Evolutionary conservation across 2,797 vertebrate genomes (phyloP), one percentile per base, ranked within the genome.

Genomic region (Crypturellus tataupa): DNA sequence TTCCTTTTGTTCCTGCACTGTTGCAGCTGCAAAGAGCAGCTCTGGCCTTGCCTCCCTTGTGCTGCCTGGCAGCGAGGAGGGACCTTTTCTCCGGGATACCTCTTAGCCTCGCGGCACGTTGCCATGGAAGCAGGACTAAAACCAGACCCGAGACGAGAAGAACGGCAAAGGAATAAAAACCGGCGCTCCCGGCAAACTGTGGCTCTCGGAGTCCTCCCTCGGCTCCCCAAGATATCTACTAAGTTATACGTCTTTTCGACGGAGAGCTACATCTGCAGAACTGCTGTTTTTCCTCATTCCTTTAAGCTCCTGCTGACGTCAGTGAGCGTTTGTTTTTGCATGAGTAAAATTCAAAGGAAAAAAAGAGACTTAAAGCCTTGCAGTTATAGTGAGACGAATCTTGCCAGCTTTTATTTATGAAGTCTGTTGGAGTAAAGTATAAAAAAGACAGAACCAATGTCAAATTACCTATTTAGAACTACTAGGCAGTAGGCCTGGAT

Each of bases 121-220:
- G 90, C 94, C 81, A 97, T 96, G 88, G 94, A 81, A 97, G 96
- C 80, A 42, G 93, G 91, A 92, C 79, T 92, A 90, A 96, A 97
- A 96, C 81, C 87, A 96, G 92, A 69, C 84, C 90, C 67, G 68
- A 33, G 81, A 91, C 8, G n/a, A 80, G 71, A 49, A 70, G 86
- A 96, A 94, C 90, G 95, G 94, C 92, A 93, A 89, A 63, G 80
- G 87, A 87, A 44, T 60, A 91, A 80, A 94, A 78, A 71, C 71
- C 63, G 88, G 88, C 0, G 33, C 84, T 94, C 85, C 71, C 60
- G 80, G 90, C 53, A 87, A 90, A 64, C 89, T 80, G 60, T 60
- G 67, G 40, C 77, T 80, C 69, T 64, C 46, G 1, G 24, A 94
- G 70, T 73, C 77, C 77, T 92, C 82, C 85, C 91, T 64, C 0